Evolutionary conservation across 2,888 invertebrate genomes (phyloP), one percentile per base, ranked within the genome.

Genomic region (Sylvicola cinctus): DNA sequence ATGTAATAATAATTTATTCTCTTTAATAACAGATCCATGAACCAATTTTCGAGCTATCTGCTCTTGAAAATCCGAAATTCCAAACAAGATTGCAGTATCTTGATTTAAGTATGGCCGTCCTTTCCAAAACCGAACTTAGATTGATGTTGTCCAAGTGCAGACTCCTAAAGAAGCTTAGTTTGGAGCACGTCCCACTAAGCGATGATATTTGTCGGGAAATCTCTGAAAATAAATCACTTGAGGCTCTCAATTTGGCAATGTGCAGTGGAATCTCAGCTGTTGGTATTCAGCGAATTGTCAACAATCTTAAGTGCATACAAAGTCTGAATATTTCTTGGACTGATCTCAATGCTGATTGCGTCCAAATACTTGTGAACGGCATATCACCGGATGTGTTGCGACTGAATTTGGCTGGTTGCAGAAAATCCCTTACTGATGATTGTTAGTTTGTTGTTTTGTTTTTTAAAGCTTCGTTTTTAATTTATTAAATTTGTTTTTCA

Each of bases 191-290:
- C 14, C 53, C 55, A 7, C 39, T 90, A 0, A 68, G 69, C 43
- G 66, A 70, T 39, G 55, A 55, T 2, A 70, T 77, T 15, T 74
- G 83, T 46, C 52, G 61, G 38, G 63, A 74, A 33, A 71, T 90
- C 38, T 69, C 75, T 42, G 49, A 66, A 48, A 80, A 72, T 50
- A 51, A 48, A 31, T 60, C 73, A 30, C 53, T 91, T 41, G 80
- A 84, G 52, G 73, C 78, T 0, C 61, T 91, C 14, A 90, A 91
- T 60, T 56, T 90, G 47, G 70, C 83, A 0, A 83, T 87, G 81
- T 74, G 74, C 15, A 65, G 64, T 34, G 85, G 83, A 0, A 51
- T 90, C 6, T 66, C 70, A 12, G 56, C 65, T 1, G 58, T 63
- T 35, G 76, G 78, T 15, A 49, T 88, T 0, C 58, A 62, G 10